A percentile compares a stretch with the other conserved stretches of the same genome.
Conservation (phyloP, 2,113 vertebrate species). For the Lucifuga dentata region DNA sequence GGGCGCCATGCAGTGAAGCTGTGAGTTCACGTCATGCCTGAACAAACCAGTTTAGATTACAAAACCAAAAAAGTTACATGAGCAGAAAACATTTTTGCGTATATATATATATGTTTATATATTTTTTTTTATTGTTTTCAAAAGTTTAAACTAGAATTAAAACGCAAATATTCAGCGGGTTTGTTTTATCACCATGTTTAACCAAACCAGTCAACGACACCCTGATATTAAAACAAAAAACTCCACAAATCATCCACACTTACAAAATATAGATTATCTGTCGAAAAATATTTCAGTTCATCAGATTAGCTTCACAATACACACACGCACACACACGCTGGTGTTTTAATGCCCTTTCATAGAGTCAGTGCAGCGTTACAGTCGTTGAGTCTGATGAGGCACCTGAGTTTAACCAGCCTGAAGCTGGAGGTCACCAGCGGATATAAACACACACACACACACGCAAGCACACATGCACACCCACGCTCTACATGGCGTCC, state of each 20-base stretch:
- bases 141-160: too few relatives aligned
- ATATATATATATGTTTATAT: too few relatives aligned
- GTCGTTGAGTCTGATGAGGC: conserved; percentile 52
- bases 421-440: conserved; percentile 57
- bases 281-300: conserved; percentile 30
- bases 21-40: too few relatives aligned
- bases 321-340: neutral
- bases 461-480: conserved; percentile 3
- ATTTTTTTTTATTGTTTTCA: too few relatives aligned
- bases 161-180: too few relatives aligned
- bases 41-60: too few relatives aligned
- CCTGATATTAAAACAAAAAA: neutral
- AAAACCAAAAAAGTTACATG: too few relatives aligned
- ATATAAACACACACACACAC: conserved; percentile 9
- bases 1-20: too few relatives aligned
- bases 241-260: neutral
- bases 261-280: conserved; percentile 50
- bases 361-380: conserved; percentile 54
- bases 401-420: conserved; percentile 62
- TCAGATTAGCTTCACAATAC: neutral
- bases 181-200: too few relatives aligned
- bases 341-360: conserved; percentile 19
- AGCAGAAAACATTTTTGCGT: too few relatives aligned
- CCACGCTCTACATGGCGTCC: conserved; percentile 18
- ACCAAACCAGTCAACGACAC: neutral